Evolutionary conservation across 2,888 invertebrate species (phyloP).

Genomic region (Agonum fuliginosum): DNA sequence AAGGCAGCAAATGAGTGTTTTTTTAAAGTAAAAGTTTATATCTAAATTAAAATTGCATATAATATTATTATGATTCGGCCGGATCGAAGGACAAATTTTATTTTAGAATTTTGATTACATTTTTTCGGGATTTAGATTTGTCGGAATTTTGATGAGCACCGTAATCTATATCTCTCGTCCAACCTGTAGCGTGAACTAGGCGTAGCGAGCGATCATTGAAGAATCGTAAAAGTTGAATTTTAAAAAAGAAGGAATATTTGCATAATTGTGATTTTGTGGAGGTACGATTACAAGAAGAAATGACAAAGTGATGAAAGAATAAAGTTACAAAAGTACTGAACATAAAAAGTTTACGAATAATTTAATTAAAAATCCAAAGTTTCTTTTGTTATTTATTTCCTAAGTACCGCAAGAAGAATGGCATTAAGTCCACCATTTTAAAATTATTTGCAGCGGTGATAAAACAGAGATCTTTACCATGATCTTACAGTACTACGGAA

Average conservation of each 20-base stretch:
- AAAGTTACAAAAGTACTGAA: constrained; percentile 26
- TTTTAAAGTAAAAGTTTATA: too few species aligned
- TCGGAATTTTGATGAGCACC: neutral
- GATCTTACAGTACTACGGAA: too few species aligned
- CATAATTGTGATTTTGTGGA: constrained; percentile 22
- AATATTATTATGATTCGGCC: too few species aligned
- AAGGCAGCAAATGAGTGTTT: too few species aligned
- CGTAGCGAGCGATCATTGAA: too few species aligned
- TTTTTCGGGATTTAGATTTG: neutral
- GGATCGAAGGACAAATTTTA: too few species aligned
- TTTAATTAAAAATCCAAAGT: neutral
- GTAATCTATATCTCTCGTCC: neutral
- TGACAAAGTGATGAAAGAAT: constrained; percentile 36
- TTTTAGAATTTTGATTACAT: neutral
- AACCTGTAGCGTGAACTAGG: neutral
- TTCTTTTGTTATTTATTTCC: constrained; percentile 7
- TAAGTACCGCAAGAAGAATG: constrained; percentile 1
- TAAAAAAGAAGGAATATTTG: constrained; percentile 20
- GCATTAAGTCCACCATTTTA: neutral
- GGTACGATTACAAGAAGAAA: constrained; percentile 3
- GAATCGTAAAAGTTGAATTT: constrained; percentile 22
- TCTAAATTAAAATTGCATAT: too few species aligned
- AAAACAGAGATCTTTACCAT: too few species aligned
- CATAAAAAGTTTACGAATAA: constrained; percentile 24
- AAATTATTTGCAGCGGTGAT: too few species aligned